Evolutionary conservation across 37 sponge, comb jelly and placozoan genomes (phyloP), one percentile per base, ranked within the genome.

Genomic region (Hormiphora californensis): DNA sequence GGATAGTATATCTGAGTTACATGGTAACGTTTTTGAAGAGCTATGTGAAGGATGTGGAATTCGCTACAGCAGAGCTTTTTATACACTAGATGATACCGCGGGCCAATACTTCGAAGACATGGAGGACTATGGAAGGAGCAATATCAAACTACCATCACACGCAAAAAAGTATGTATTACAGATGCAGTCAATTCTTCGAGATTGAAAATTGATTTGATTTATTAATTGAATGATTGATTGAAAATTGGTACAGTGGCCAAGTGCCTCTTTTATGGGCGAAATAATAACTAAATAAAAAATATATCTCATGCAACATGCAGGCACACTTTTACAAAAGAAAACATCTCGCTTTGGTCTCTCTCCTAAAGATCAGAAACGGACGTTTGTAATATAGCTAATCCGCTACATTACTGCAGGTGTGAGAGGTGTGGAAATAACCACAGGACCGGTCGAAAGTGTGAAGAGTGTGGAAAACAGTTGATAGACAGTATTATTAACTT

Each of bases 401-500:
- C n/a, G n/a, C n/a, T n/a, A n/a, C n/a, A n/a, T n/a, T n/a, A n/a
- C n/a, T n/a, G n/a, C 53, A 57, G 61, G 88, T 92, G 93, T 34
- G 17, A 28, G 34, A 85, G 37, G 15, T 92, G 93, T 55, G 88
- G 89, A 0, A 65, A 90, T 23, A 73, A n/a, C 40, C 93, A 92
- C 55, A 63, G 91, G 22, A 92, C 93, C 8, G 90, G 91, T 0
- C 54, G 93, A 32, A 89, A 32, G 81, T 92, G 93, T 53, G 85
- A 57, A 40, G 62, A 89, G 54, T 23, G 46, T 4, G 46, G 86
- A 21, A 91, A 91, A 0, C 59, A 51, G 32, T 87, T 92, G 17
- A 89, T 87, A 38, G 93, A 92, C 87, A 90, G 85, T 59, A 92
- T 92, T 55, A 92, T 92, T 35, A 92, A 92, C 86, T 92, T 92